phyloP scores from a whole-genome alignment of 2,113 vertebrate species.

The Zapus hudsonius region DNA sequence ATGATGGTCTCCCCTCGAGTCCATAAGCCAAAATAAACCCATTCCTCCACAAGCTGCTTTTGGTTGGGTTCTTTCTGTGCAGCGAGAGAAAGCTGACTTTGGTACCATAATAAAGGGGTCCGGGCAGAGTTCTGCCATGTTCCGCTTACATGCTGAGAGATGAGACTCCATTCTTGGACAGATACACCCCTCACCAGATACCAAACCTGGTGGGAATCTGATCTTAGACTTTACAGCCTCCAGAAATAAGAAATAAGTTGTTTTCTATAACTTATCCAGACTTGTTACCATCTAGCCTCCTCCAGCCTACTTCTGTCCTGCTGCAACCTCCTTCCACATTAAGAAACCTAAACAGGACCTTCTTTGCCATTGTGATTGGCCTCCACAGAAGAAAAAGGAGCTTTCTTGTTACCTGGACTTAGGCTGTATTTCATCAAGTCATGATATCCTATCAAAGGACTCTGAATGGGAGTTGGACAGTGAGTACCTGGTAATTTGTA shows the following conservation, averaged over 20 bases:
- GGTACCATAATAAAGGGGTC: no score
- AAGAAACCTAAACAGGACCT: not conserved
- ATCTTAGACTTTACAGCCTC: not conserved
- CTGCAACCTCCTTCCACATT: not conserved
- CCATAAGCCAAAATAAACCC: no score
- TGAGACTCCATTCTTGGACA: not conserved
- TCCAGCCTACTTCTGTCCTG: fast-evolving
- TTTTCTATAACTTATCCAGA: not conserved
- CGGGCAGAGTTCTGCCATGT: not conserved
- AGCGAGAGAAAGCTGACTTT: no score
- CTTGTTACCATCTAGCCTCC: not conserved
- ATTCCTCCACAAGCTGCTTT: no score
- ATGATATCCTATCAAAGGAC: not conserved
- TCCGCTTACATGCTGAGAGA: not conserved
- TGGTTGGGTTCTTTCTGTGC: no score
- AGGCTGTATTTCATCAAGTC: not conserved
- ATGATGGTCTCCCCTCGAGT: no score
- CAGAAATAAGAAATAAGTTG: not conserved
- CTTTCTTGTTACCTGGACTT: not conserved
- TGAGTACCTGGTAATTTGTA: not conserved
- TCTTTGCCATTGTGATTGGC: not conserved
- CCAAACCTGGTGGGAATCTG: no score
- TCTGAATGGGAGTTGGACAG: not conserved
- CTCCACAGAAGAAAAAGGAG: not conserved
- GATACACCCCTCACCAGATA: not conserved